Evolutionary conservation across 2,113 vertebrate species (phyloP), one percentile per base, ranked within the genome.

Genomic region (Rhinolophus ferrumequinum): DNA sequence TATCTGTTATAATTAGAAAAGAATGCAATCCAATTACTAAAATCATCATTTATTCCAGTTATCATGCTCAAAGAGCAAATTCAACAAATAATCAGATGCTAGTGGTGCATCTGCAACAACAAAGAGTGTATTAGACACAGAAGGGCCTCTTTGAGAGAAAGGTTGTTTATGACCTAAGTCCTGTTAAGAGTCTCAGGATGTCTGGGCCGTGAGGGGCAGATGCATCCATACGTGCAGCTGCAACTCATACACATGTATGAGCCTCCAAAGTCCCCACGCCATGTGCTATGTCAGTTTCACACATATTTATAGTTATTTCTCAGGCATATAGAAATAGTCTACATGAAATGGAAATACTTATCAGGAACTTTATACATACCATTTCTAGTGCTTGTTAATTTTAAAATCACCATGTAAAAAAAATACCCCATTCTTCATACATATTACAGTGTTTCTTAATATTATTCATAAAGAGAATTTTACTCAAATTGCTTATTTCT

Each of bases 1-100:
- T 54, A 80, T 73, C 95, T 75, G 87, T 93, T 75, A 95, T 77
- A 89, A 21, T 90, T 82, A 95, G 33, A 95, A 73, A 72, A 11
- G 7, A 60, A 13, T 33, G 67, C 0, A 1, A 92, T 87, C 44
- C 8, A 92, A 60, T 66, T 85, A 67, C 62, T 73, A 90, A 70
- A 97, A 98, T 88, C 92, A 98, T 88, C 92, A 50, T 50, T 12
- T 50, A 50, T 50, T 50, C 47, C 47, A 50, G 47, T 50, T 50
- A 96, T 95, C 28, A 75, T 79, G 26, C 75, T 93, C 84, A 56
- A 94, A 94, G 92, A 33, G 22, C n/a, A 86, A 84, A 72, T 92
- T 88, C 30, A 95, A 22, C 80, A 96, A 96, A 52, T 13, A 72
- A 94, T 64, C 21, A 86, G 87, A 86, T 96, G 90, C 38, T 84